Base-by-base conservation (phyloP, 2,797 vertebrate genomes). In the Chelidonichthys spinosus region DNA sequence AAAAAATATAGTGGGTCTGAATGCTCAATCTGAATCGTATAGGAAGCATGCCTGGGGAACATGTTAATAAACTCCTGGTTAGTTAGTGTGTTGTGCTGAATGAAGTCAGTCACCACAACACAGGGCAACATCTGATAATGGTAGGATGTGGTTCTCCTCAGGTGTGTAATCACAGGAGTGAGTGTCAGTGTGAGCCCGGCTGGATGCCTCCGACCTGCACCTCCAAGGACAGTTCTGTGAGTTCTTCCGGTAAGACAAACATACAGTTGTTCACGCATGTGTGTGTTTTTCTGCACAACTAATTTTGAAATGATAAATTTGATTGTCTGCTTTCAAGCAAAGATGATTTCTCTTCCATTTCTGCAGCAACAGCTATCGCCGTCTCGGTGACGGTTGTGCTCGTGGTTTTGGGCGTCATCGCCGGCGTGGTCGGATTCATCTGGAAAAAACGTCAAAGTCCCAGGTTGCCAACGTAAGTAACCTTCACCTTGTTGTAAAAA, bases 81-180 rank as follows among this genome's bases (percentile, higher is more conserved):
- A 50, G 47, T 13, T 3, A 32, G 25, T 18, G 42, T 39, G 39
- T 5, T 14, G 33, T 25, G 40, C 14, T 11, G 18, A 18, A 37
- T 37, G 43, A 15, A 4, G 39, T 5, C 18, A 1, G 25, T 17
- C 44, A 53, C 15, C 17, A 32, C 2, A 36, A 11, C 43, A 25
- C 52, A 44, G 15, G 11, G n/a, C 2, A 36, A 11, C 43, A 25
- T 44, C 32, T 58, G 68, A 36, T 49, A 8, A 25, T 25, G 42
- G 6, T 2, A 7, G 7, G 18, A 15, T 7, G 32, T 53, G 2
- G 6, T 75, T 56, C 37, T 15, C 25, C 66, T 37, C 85, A 96
- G 95, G 91, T 95, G 32, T 96, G 95, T 18, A 95, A 96, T 61
- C 95, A 96, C 90, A 94, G 44, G 66, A 86, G 69, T 5, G 72